phyloP scores from a whole-genome alignment of 1,140 invertebrate genomes.

The Dysdera silvatica region DNA sequence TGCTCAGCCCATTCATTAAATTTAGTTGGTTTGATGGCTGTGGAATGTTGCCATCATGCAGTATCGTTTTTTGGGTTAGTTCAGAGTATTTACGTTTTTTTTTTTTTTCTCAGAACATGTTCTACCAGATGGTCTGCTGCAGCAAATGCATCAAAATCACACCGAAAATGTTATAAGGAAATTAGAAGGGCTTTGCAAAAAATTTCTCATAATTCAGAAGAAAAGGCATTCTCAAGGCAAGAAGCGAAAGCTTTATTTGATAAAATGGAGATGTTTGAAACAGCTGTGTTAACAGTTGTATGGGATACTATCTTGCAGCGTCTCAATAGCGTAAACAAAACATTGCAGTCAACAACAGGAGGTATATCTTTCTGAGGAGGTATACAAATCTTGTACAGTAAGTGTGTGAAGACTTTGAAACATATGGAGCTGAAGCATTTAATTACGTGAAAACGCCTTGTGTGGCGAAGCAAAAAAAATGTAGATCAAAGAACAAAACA shows the following conservation, averaged over 20 bases:
- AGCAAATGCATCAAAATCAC: not conserved
- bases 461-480: too few relatives aligned
- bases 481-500: too few relatives aligned
- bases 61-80: not conserved
- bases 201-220: not conserved
- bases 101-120: slow-evolving; percentile 21
- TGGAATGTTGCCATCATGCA: not conserved
- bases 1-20: slow-evolving; percentile 16
- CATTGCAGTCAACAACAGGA: not conserved
- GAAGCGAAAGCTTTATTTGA: slow-evolving; percentile 1
- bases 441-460: too few relatives aligned
- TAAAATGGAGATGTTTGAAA: not conserved
- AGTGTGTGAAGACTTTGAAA: not conserved
- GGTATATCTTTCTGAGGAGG: not conserved
- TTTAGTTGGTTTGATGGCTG: not conserved
- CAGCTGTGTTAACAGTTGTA: not conserved
- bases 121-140: not conserved
- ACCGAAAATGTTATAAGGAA: not conserved
- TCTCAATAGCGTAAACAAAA: not conserved
- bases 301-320: slow-evolving; percentile 1
- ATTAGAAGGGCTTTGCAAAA: not conserved
- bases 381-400: not conserved
- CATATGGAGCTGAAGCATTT: too few relatives aligned
- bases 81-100: slow-evolving; percentile 30
- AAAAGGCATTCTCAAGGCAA: not conserved